Evolutionary conservation across 2,888 invertebrate genomes (phyloP), one percentile per base, ranked within the genome.

Genomic region (Micoletzkya japonica): DNA sequence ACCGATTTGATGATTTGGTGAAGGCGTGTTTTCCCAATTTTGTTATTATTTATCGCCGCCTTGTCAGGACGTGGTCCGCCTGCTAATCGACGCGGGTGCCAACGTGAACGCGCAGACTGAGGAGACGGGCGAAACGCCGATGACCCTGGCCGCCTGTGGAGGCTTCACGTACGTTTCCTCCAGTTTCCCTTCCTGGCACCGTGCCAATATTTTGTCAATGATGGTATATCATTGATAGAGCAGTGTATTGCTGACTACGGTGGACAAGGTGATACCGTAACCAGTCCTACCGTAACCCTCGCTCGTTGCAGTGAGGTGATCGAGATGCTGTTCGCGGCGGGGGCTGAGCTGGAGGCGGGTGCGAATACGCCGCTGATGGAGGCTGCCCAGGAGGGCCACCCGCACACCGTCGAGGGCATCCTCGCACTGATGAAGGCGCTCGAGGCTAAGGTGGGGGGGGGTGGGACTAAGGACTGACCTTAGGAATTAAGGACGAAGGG

Each of bases 91-190:
- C 7, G 73, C 71, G 24, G 80, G 78, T 10, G 97, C 96, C 61
- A 92, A 94, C 86, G 95, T 98, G 86, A 97, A 98, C 89, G 94
- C 95, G 75, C 95, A 95, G 87, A 97, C 97, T 1, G 97, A 97
- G 87, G 97, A 98, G 87, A 96, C 97, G 2, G 95, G 97, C 86
- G 95, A 95, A 88, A 96, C 95, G 0, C 94, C 95, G 2, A 88
- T 95, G 34, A 95, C 95, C 17, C 88, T 95, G 75, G 94, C 95
- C 20, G 94, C 94, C 86, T 94, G 94, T 87, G 94, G 94, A 34
- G 95, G 95, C 78, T 96, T 76, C 63, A 72, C 76, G 77, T 82
- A 57, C 54, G 74, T 63, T 32, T 20, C 59, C 10, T 61, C 28
- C n/a, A 14, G 14, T 56, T n/a, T 17, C 10, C 10, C 24, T 28